Percentiles rank a stretch among this genome's conserved stretches.
Conservation (phyloP, 2,113 vertebrate genomes). For the Grammomys surdaster region DNA sequence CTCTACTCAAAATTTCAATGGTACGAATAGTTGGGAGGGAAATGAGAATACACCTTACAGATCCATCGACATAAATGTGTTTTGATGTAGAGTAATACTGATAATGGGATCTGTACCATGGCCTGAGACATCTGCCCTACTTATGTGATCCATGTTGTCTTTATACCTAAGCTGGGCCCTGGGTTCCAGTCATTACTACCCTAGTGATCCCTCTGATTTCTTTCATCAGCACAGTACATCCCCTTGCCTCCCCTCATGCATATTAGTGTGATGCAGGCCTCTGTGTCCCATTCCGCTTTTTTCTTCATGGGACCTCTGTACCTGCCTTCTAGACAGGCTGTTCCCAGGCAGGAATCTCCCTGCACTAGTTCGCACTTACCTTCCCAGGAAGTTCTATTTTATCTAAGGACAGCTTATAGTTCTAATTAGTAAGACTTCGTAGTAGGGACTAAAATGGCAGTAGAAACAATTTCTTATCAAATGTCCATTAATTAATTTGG, state of each 20-base stretch:
- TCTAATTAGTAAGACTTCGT: background rate
- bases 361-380: background rate
- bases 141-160: accelerated
- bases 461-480: background rate
- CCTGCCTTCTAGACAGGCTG: background rate
- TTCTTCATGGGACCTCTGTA: background rate
- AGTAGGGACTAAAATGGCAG: background rate
- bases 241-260: background rate
- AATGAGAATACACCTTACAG: background rate
- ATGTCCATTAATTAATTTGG: background rate
- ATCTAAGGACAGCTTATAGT: background rate
- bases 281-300: background rate
- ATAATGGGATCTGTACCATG: background rate
- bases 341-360: background rate
- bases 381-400: background rate
- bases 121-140: background rate
- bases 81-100: background rate
- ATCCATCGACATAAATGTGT: background rate
- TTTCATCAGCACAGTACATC: background rate
- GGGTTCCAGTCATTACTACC: background rate
- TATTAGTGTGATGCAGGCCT: no score
- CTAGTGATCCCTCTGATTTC: background rate
- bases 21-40: background rate
- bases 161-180: background rate
- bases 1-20: constrained; percentile 11